These are phyloP conservation scores for Pristionchus maxplancki DNA, from an alignment of 2,888 invertebrate species.

Conservation along the genomic window DNA sequence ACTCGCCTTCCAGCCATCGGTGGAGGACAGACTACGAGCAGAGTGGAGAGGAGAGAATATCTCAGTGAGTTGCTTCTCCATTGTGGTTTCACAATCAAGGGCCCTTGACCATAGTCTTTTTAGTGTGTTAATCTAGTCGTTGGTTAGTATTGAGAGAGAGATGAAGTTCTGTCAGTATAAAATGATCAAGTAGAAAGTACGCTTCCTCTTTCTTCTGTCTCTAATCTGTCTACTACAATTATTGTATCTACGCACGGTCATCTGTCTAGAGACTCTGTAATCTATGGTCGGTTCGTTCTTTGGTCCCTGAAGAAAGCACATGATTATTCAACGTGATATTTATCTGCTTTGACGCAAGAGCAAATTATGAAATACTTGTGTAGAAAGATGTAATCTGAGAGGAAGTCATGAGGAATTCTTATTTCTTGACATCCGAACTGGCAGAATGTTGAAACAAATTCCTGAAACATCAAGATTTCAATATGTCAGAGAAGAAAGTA, in stretches of 20 bases:
- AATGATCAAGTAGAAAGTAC: too few relatives aligned
- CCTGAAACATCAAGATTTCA: too few relatives aligned
- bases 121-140: too few relatives aligned
- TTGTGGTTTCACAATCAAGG: background rate
- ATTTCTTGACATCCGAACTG: too few relatives aligned
- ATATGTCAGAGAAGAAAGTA: conserved; percentile 22
- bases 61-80: background rate
- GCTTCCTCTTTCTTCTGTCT: background rate
- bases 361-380: background rate
- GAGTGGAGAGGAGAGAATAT: background rate
- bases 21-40: background rate
- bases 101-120: too few relatives aligned
- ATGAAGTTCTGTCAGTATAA: too few relatives aligned
- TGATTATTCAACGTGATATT: background rate
- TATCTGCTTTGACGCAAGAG: background rate
- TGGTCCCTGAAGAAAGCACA: background rate
- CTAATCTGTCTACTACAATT: background rate
- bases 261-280: too few relatives aligned
- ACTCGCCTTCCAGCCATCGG: background rate
- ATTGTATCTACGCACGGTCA: too few relatives aligned
- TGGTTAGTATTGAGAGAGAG: too few relatives aligned
- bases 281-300: too few relatives aligned
- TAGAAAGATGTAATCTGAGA: background rate
- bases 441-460: too few relatives aligned
- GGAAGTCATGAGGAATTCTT: background rate